These are phyloP conservation scores for Tiaroga cobitis DNA, from an alignment of 2,797 vertebrate species.

Conservation along the genomic window DNA sequence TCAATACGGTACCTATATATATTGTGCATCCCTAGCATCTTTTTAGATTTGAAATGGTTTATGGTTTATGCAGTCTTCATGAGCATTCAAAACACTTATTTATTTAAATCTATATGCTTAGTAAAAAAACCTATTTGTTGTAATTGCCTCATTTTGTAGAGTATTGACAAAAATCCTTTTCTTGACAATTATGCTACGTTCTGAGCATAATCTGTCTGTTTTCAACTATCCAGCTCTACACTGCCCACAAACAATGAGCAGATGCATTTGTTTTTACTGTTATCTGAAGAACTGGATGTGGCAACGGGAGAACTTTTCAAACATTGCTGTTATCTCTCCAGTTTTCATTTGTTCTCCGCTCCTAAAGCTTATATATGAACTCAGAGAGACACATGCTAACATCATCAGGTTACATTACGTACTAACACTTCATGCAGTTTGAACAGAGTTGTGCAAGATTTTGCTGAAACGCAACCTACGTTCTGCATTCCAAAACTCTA, in stretches of 20 bases:
- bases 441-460: not conserved
- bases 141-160: not conserved
- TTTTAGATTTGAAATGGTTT: not conserved
- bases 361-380: constrained; percentile 17
- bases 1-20: too few relatives aligned
- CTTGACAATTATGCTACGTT: not conserved
- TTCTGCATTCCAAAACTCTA: not conserved
- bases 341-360: not conserved
- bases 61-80: not conserved
- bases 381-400: constrained; percentile 33
- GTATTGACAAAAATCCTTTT: not conserved
- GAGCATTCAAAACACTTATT: not conserved
- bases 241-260: not conserved
- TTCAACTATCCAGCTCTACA: not conserved
- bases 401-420: not conserved
- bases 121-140: not conserved
- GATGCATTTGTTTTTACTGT: not conserved
- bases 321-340: not conserved
- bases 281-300: not conserved
- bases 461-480: constrained; percentile 17
- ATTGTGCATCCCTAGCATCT: not conserved
- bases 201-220: not conserved
- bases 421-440: not conserved
- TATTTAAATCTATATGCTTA: not conserved
- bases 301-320: not conserved